Evolutionary conservation across 2,888 invertebrate genomes (phyloP).

Genomic region (Acanthacorydalis orientalis): DNA sequence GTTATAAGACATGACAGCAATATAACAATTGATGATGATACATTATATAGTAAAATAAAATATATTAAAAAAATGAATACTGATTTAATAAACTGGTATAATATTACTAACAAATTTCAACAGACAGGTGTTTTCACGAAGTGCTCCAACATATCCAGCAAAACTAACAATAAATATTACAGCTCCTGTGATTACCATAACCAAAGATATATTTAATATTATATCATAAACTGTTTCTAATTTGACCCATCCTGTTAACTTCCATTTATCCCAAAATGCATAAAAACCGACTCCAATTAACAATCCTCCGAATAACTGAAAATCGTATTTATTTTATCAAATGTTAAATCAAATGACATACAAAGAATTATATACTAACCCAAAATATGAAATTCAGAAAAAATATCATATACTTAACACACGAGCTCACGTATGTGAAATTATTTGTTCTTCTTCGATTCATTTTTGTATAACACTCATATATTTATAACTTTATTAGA

Average conservation of each 20-base stretch:
- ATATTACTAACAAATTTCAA: constrained; percentile 66
- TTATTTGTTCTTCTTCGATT: constrained; percentile 48
- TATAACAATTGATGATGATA: too few relatives aligned
- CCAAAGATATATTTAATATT: constrained; percentile 74
- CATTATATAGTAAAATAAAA: too few relatives aligned
- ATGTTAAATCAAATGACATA: neutral
- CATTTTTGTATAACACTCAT: constrained; percentile 23
- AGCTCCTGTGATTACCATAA: constrained; percentile 76
- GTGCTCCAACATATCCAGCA: constrained; percentile 80
- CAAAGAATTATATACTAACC: constrained; percentile 40
- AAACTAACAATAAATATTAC: constrained; percentile 90
- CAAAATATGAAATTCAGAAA: constrained; percentile 78
- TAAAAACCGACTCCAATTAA: constrained; percentile 77
- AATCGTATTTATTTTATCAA: constrained; percentile 12
- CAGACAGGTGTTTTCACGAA: constrained; percentile 81
- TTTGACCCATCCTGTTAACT: constrained; percentile 68
- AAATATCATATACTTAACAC: constrained; percentile 81
- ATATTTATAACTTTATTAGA: too few relatives aligned
- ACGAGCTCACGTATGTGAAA: constrained; percentile 70
- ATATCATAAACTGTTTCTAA: constrained; percentile 79
- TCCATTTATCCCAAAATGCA: constrained; percentile 87
- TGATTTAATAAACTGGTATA: too few relatives aligned
- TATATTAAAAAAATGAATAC: too few relatives aligned
- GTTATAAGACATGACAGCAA: too few relatives aligned
- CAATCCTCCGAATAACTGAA: constrained; percentile 73